These are phyloP conservation scores for Dendrocincla tyrannina DNA, from an alignment of 2,797 vertebrate species.

Conservation along the genomic window DNA sequence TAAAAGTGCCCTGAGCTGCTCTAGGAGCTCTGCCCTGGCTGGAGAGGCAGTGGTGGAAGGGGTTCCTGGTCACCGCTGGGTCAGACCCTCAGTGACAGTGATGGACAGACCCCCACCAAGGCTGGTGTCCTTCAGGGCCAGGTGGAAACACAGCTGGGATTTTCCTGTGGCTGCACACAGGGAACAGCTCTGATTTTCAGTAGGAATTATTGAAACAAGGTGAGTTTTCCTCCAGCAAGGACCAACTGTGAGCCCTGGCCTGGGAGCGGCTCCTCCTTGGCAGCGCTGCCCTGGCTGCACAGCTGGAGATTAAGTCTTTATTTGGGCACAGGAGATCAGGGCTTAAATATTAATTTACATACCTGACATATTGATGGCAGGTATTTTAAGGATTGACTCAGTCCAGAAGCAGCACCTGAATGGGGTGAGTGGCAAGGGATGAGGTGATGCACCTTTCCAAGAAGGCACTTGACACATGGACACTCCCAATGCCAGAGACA, in stretches of 20 bases:
- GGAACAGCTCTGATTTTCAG: neutral
- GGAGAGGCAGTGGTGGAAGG: neutral
- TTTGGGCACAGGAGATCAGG: neutral
- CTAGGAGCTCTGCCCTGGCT: neutral
- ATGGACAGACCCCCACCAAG: neutral
- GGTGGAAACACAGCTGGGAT: rapidly evolving
- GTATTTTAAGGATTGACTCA: neutral
- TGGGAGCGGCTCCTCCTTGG: neutral
- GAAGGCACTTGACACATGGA: rapidly evolving
- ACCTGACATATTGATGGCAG: neutral
- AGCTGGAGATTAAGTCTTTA: neutral
- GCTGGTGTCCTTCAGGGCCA: rapidly evolving
- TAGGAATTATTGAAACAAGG: rapidly evolving
- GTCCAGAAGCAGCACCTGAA: neutral
- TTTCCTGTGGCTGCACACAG: rapidly evolving
- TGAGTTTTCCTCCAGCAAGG: neutral
- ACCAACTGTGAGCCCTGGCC: rapidly evolving
- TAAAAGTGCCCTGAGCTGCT: neutral
- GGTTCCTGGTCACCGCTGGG: neutral
- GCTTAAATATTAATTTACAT: neutral
- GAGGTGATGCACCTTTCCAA: neutral
- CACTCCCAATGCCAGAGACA: neutral
- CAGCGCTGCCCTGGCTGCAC: rapidly evolving
- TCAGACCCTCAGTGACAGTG: neutral
- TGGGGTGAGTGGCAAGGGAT: neutral